A percentile compares a stretch with the other conserved stretches of the same genome.
Conservation (phyloP, 2,888 invertebrate genomes). For the Clusia tigrina region DNA sequence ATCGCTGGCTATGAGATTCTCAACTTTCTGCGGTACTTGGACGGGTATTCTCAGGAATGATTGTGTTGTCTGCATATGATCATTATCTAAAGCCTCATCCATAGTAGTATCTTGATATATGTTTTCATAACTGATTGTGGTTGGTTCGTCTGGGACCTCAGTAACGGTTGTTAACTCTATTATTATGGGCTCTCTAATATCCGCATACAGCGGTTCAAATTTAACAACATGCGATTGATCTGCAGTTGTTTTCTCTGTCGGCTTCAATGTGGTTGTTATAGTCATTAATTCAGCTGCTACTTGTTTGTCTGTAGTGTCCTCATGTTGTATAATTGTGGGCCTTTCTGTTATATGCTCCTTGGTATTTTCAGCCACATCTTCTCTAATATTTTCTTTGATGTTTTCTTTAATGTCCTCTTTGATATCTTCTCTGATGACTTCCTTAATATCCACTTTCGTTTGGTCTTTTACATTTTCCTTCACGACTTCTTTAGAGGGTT, state of each 20-base stretch:
- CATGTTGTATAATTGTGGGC: slow-evolving; percentile 39
- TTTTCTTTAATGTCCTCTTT: slow-evolving; percentile 36
- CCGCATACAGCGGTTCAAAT: slow-evolving; percentile 50
- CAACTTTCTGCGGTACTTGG: slow-evolving; percentile 36
- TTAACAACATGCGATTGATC: slow-evolving; percentile 44
- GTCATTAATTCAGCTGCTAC: slow-evolving; percentile 27
- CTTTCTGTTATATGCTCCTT: slow-evolving; percentile 40
- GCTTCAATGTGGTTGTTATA: slow-evolving; percentile 26
- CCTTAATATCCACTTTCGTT: not conserved
- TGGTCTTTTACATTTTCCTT: not conserved
- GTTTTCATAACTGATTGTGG: slow-evolving; percentile 18
- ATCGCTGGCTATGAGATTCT: slow-evolving; percentile 36
- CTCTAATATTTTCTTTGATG: no score
- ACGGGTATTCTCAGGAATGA: slow-evolving; percentile 41
- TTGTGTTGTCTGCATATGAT: slow-evolving; percentile 28
- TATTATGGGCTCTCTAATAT: slow-evolving; percentile 49
- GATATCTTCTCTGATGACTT: not conserved
- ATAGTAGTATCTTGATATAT: slow-evolving; percentile 15
- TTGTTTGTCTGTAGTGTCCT: slow-evolving; percentile 43
- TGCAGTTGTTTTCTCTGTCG: slow-evolving; percentile 6
- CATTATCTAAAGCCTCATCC: slow-evolving; percentile 10
- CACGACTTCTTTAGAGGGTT: no score
- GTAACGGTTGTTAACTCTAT: slow-evolving; percentile 40
- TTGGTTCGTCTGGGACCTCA: no score
- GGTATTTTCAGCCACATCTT: no score